Evolutionary conservation across 2,797 vertebrate genomes (phyloP).

Genomic region (Ctenopoma multispine): DNA sequence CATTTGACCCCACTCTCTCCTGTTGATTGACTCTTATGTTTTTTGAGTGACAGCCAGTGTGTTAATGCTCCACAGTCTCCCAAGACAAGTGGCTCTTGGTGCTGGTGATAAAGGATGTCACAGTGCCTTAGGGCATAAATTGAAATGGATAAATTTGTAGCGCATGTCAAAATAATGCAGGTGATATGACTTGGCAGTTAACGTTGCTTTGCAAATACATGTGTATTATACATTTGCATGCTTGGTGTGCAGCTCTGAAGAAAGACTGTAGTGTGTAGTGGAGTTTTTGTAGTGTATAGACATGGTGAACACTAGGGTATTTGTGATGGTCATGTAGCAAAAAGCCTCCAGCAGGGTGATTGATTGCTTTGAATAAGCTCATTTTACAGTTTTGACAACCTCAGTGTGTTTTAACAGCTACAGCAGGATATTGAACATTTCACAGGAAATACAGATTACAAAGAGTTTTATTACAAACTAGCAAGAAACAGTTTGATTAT

Average conservation of each 20-base stretch:
- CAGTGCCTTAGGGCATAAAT: slow-evolving; percentile 48
- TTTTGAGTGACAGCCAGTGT: slow-evolving; percentile 56
- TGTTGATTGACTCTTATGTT: slow-evolving; percentile 64
- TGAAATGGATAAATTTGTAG: slow-evolving; percentile 57
- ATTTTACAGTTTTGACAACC: slow-evolving; percentile 14
- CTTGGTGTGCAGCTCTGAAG: slow-evolving; percentile 5
- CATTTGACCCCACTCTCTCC: slow-evolving; percentile 20
- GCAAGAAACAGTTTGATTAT: background rate
- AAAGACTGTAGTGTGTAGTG: background rate
- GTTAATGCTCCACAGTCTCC: slow-evolving; percentile 40
- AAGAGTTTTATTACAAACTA: slow-evolving; percentile 6
- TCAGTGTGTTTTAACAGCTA: slow-evolving; percentile 4
- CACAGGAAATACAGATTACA: slow-evolving; percentile 45
- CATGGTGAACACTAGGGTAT: slow-evolving; percentile 2
- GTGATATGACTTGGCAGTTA: slow-evolving; percentile 41
- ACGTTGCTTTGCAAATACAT: slow-evolving; percentile 20
- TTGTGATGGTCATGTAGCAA: slow-evolving; percentile 4
- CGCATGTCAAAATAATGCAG: slow-evolving; percentile 35
- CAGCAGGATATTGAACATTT: slow-evolving; percentile 7
- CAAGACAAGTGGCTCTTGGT: slow-evolving; percentile 50
- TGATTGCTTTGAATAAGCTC: slow-evolving; percentile 22
- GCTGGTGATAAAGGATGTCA: slow-evolving; percentile 47
- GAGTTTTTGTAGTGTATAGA: background rate
- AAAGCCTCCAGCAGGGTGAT: slow-evolving; percentile 12
- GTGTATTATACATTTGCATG: background rate